A percentile compares a stretch with the other conserved stretches of the same genome.
Evolutionary conservation across 2,797 vertebrate species (phyloP).

Genomic region (Leptoclinus maculatus): DNA sequence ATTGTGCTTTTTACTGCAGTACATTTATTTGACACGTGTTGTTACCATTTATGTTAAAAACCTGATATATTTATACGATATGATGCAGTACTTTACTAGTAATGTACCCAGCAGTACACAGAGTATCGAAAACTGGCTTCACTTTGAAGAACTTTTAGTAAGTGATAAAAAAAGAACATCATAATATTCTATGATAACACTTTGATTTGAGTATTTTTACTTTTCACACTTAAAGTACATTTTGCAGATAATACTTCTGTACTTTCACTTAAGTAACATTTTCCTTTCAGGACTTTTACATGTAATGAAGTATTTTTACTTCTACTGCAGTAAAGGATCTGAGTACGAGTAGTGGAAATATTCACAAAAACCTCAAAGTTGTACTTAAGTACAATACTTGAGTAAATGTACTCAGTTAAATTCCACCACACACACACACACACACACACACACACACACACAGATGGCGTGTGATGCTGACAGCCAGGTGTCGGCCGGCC

Average conservation of each 20-base stretch:
- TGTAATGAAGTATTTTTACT: neutral
- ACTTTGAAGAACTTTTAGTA: too few species aligned
- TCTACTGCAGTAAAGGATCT: neutral
- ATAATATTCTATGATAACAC: neutral
- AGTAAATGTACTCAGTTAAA: neutral
- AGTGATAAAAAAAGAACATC: too few species aligned
- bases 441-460: conserved; percentile 3
- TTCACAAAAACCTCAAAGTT: neutral
- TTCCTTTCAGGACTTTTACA: neutral
- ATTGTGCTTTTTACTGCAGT: neutral
- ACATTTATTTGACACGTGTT: neutral
- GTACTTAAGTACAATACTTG: neutral
- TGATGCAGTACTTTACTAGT: neutral
- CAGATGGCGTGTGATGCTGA: neutral
- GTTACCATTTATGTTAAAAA: neutral
- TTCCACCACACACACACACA: neutral
- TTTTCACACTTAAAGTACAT: too few species aligned
- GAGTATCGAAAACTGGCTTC: too few species aligned
- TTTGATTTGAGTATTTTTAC: neutral
- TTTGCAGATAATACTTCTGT: too few species aligned
- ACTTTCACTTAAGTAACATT: neutral
- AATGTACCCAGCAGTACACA: too few species aligned
- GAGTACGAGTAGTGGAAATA: neutral
- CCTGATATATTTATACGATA: neutral
- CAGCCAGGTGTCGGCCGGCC: conserved; percentile 27